Evolutionary conservation across 2,113 vertebrate genomes (phyloP).

Genomic region (Seriola dumerili): DNA sequence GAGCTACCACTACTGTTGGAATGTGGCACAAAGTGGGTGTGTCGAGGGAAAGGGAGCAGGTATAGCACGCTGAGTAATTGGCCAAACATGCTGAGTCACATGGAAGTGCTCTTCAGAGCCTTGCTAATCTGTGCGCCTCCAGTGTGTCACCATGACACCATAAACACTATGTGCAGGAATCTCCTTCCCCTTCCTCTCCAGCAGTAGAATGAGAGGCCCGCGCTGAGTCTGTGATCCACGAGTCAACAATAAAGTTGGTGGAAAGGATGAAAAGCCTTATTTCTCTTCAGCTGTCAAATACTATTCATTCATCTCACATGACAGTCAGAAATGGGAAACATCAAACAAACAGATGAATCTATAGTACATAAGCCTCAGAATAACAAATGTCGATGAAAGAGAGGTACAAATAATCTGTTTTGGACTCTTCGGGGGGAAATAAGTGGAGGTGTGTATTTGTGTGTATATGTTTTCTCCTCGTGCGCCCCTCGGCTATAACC

Average conservation of each 20-base stretch:
- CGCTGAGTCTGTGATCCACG: conserved; percentile 57
- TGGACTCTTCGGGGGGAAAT: conserved; percentile 19
- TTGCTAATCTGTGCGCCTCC: conserved; percentile 53
- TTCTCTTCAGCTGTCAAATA: conserved; percentile 33
- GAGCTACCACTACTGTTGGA: conserved; percentile 47
- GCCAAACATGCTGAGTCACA: conserved; percentile 77
- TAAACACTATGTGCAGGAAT: conserved; percentile 54
- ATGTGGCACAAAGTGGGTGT: conserved; percentile 69
- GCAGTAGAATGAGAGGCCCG: conserved; percentile 11
- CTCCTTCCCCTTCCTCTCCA: conserved; percentile 17
- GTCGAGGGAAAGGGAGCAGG: conserved; percentile 34
- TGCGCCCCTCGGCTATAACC: conserved; percentile 54
- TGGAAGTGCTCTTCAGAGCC: conserved; percentile 51
- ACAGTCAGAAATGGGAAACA: conserved; percentile 31
- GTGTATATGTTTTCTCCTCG: conserved; percentile 12
- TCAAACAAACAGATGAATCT: conserved; percentile 42
- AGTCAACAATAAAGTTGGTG: conserved; percentile 60
- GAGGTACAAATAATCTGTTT: neutral
- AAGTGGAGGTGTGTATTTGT: conserved; percentile 16
- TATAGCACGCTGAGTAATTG: conserved; percentile 69
- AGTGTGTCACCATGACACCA: conserved; percentile 61
- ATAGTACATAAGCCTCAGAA: conserved; percentile 5
- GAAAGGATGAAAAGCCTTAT: conserved; percentile 27
- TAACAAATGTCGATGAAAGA: conserved; percentile 22
- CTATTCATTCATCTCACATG: conserved; percentile 28